phyloP scores from a whole-genome alignment of 2,888 invertebrate genomes.

The Coelopa pilipes region DNA sequence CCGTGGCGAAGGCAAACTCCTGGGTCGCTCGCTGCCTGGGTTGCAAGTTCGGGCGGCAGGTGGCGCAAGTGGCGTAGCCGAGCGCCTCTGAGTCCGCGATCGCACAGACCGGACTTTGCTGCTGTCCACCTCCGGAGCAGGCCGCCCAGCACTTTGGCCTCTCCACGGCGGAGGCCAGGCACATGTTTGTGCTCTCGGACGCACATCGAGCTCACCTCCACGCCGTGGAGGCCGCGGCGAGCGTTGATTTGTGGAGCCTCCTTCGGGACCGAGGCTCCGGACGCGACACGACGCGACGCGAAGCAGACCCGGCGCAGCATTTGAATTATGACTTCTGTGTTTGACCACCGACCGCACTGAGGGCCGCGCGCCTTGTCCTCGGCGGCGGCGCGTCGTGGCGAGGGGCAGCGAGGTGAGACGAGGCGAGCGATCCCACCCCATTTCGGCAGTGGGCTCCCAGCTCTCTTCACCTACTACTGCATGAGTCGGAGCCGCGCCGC shows the following conservation, averaged over 20 bases:
- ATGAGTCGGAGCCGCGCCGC: conserved; percentile 27
- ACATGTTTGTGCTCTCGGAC: not conserved
- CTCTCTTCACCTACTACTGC: conserved; percentile 44
- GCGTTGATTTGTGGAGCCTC: conserved; percentile 25
- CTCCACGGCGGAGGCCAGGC: not conserved
- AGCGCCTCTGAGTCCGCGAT: too few relatives aligned
- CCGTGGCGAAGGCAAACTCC: conserved; percentile 2
- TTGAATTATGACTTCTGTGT: conserved; percentile 37
- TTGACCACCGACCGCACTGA: conserved; percentile 31
- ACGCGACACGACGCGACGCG: not conserved
- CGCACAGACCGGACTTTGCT: too few relatives aligned
- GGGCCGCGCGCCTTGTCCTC: conserved; percentile 15
- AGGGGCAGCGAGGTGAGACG: not conserved
- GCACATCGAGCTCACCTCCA: not conserved
- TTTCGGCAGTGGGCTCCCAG: conserved; percentile 45
- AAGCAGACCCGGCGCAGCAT: not conserved
- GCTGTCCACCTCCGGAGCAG: too few relatives aligned
- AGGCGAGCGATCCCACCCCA: conserved; percentile 30
- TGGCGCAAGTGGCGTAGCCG: too few relatives aligned
- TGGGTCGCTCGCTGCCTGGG: not conserved
- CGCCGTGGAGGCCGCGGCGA: not conserved
- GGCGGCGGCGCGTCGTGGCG: not conserved
- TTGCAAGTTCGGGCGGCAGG: too few relatives aligned
- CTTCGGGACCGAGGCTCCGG: not conserved
- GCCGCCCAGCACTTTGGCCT: not conserved